phyloP scores from a whole-genome alignment of 1,140 invertebrate genomes.

The Trichonephila clavipes region DNA sequence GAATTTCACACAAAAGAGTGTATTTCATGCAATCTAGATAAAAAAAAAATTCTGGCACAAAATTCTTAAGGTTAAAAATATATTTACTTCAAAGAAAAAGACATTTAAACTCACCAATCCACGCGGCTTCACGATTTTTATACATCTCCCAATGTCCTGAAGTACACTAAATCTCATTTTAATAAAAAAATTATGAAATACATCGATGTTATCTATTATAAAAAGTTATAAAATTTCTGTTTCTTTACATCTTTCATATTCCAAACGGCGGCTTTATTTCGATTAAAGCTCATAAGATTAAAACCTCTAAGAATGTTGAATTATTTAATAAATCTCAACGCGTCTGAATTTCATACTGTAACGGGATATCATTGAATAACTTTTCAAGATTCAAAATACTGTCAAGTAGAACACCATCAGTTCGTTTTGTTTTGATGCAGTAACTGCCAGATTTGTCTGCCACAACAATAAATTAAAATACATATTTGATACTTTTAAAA shows the following conservation, averaged over 20 bases:
- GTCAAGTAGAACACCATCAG: neutral
- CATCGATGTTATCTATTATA: neutral
- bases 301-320: too few relatives aligned
- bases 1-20: too few relatives aligned
- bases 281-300: too few relatives aligned
- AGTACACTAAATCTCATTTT: neutral
- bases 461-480: neutral
- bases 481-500: too few relatives aligned
- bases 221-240: neutral
- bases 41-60: too few relatives aligned
- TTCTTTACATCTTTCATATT: too few relatives aligned
- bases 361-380: neutral
- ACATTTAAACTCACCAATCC: neutral
- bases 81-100: neutral
- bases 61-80: too few relatives aligned
- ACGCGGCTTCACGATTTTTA: neutral
- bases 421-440: neutral
- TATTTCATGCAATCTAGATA: too few relatives aligned
- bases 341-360: too few relatives aligned
- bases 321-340: too few relatives aligned
- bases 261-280: too few relatives aligned
- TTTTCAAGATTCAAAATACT: neutral
- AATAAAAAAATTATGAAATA: neutral
- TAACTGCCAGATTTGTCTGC: neutral
- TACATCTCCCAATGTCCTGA: neutral